A percentile compares a stretch with the other conserved stretches of the same genome.
phyloP scores from a whole-genome alignment of 2,113 vertebrate species.

The Perca fluviatilis region DNA sequence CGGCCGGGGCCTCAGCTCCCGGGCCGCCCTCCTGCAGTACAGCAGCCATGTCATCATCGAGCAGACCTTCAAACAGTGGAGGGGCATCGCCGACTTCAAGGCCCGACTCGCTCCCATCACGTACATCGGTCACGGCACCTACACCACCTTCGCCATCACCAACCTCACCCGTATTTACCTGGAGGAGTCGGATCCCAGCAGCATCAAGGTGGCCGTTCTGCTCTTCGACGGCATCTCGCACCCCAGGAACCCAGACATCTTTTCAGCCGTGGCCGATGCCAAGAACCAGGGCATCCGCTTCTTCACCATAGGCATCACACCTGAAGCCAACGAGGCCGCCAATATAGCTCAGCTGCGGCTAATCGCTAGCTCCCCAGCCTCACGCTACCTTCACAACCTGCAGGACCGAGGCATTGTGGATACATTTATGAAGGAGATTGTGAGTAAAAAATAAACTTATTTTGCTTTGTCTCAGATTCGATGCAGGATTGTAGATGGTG shows the following conservation, averaged over 20 bases:
- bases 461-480: neutral
- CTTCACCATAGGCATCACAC: constrained; percentile 91
- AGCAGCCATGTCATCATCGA: constrained; percentile 91
- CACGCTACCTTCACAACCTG: constrained; percentile 90
- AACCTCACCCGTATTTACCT: constrained; percentile 91
- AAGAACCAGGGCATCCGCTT: constrained; percentile 91
- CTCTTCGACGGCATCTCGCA: constrained; percentile 90
- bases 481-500: neutral
- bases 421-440: constrained; percentile 89
- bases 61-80: constrained; percentile 91
- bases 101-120: constrained; percentile 82
- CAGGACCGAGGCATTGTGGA: constrained; percentile 87
- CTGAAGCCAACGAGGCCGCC: constrained; percentile 84
- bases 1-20: constrained; percentile 83
- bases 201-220: constrained; percentile 89
- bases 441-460: constrained; percentile 78
- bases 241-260: constrained; percentile 92
- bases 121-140: constrained; percentile 92
- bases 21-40: constrained; percentile 91
- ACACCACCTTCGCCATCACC: constrained; percentile 93
- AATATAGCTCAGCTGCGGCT: constrained; percentile 87
- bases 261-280: constrained; percentile 88
- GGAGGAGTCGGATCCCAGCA: constrained; percentile 84
- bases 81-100: constrained; percentile 87
- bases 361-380: constrained; percentile 87